Percentiles rank a stretch among this genome's conserved stretches.
phyloP scores from a whole-genome alignment of 2,888 invertebrate species.

The Spisula subtruncata region DNA sequence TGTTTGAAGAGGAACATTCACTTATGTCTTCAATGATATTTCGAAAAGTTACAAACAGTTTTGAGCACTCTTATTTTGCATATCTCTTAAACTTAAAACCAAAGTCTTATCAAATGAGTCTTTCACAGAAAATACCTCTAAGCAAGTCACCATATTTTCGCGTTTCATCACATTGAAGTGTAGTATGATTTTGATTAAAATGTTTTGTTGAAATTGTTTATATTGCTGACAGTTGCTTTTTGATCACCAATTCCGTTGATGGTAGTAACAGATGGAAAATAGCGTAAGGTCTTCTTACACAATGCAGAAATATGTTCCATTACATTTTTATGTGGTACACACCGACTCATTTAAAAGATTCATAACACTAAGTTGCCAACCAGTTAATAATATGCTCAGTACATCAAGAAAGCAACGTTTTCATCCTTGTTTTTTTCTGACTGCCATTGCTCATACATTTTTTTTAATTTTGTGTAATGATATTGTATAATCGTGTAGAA shows the following conservation, averaged over 20 bases:
- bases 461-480: too few species aligned
- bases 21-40: conserved; percentile 12
- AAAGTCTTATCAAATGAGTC: not conserved
- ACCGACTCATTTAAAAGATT: conserved; percentile 26
- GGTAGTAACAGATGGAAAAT: conserved; percentile 34
- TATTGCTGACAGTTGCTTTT: conserved; percentile 33
- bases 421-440: too few species aligned
- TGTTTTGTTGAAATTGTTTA: conserved; percentile 21
- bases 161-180: conserved; percentile 35
- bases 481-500: too few species aligned
- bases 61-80: conserved; percentile 14
- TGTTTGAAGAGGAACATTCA: not conserved
- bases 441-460: too few species aligned
- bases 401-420: too few species aligned
- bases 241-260: conserved; percentile 50
- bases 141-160: conserved; percentile 23
- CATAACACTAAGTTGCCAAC: conserved; percentile 2
- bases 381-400: conserved; percentile 35
- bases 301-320: not conserved
- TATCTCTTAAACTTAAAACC: not conserved
- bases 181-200: conserved; percentile 5
- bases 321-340: conserved; percentile 26
- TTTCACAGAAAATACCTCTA: conserved; percentile 37
- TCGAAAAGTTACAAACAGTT: not conserved
- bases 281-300: not conserved